Evolutionary conservation across 2,113 vertebrate species (phyloP), one percentile per base, ranked within the genome.

Genomic region (Lonchura striata): DNA sequence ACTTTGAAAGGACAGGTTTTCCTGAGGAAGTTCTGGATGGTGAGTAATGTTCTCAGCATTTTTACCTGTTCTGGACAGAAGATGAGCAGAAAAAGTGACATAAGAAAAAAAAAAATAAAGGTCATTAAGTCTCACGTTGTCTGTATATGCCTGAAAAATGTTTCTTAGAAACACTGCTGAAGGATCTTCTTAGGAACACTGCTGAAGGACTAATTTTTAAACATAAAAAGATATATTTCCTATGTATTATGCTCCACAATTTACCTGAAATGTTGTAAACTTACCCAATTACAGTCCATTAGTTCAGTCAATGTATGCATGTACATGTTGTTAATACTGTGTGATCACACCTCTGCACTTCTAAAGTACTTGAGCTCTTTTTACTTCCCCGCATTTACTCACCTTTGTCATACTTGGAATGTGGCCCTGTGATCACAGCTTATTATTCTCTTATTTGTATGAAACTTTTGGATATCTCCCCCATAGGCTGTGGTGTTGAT

Each of bases 11-110:
- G 91, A 97, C 96, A 2, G 99, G 98, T 28, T 99, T 99, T 97
- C 98, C 99, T 41, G 99, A 99, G 95, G 99, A 99, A 96, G 98
- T 99, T 93, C 97, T 99, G 25, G 99, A 99, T 96, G 99, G 99
- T 99, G 95, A 98, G 98, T 96, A 30, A 47, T n/a, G 3, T 11
- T 9, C 14, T 46, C 4, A 13, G 3, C 4, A 0, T 35, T 57
- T 86, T 71, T 19, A 56, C 13, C n/a, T 49, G 0, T 59, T 59
- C 35, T 75, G 59, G 49, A 6, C 8, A 11, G n/a, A 49, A 20
- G 8, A 8, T 28, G 52, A 70, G 28, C 10, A 56, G 41, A 19
- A 79, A 31, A 84, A 76, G 5, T 15, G 35, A 10, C 1, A 1
- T 4, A 16, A 13, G 2, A 8, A 33, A 10, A 11, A n/a, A 22